Evolutionary conservation across 2,888 invertebrate species (phyloP).

Genomic region (Seira musarum): DNA sequence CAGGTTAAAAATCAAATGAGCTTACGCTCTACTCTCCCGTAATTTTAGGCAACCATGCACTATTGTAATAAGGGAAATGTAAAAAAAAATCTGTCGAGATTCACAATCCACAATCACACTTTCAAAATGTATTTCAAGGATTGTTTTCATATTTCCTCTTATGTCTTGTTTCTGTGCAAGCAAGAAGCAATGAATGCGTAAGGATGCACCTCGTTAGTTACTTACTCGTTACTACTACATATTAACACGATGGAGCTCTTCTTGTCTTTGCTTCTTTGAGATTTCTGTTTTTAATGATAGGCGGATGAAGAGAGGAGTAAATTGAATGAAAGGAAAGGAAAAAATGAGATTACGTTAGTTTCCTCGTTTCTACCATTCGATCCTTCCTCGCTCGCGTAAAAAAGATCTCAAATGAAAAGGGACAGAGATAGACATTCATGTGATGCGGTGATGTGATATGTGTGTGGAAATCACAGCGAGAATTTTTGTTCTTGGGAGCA

Average conservation of each 20-base stretch:
- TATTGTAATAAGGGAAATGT: not conserved
- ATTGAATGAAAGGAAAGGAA: not conserved
- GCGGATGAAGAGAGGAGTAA: not conserved
- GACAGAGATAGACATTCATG: not conserved
- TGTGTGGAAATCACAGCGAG: not conserved
- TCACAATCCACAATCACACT: not conserved
- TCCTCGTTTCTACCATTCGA: conserved; percentile 26
- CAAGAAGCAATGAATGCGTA: too few relatives aligned
- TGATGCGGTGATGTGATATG: too few relatives aligned
- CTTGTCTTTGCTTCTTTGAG: too few relatives aligned
- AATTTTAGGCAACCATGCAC: too few relatives aligned
- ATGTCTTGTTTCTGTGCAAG: too few relatives aligned
- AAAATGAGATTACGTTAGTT: conserved; percentile 25
- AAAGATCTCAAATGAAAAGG: not conserved
- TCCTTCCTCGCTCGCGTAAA: not conserved
- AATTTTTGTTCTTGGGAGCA: not conserved
- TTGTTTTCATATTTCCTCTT: too few relatives aligned
- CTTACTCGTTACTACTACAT: not conserved
- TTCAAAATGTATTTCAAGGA: not conserved
- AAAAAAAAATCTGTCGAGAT: not conserved
- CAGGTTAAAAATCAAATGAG: too few relatives aligned
- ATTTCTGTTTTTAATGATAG: not conserved
- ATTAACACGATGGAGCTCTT: not conserved
- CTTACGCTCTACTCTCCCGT: too few relatives aligned
- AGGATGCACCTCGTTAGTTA: too few relatives aligned